Base-by-base conservation (phyloP, 2,888 invertebrate species). In the Julus scanicus region DNA sequence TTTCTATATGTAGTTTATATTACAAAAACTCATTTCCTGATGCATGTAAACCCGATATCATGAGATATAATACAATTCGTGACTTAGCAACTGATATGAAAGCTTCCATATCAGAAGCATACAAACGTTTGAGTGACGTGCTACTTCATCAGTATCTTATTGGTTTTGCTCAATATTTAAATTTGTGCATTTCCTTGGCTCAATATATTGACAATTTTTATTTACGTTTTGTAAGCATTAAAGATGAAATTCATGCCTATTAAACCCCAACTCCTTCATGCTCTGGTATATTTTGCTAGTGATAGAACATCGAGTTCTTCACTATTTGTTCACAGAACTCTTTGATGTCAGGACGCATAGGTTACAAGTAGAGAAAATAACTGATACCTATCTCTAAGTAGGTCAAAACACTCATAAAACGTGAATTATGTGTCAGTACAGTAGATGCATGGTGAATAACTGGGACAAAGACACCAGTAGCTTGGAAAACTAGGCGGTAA, bases 381-480 rank as follows among this genome's bases (percentile, higher is more conserved):
- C 29, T 29, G 29, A 29, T 29, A 29, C n/a, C n/a, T 29, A 29
- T 29, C 29, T 29, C 29, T 29, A 53, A 53, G 53, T 53, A 53
- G 53, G 53, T 53, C 53, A 53, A 53, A 53, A 53, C 13, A 15
- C 53, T 17, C 13, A 63, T 63, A n/a, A 63, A 63, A 44, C 8
- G 6, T 8, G 44, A 44, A 15, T 63, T 29, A 3, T n/a, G 57
- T 17, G 53, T 15, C 53, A 53, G 53, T 53, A 17, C 3, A 53
- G 11, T 53, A 13, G 3, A n/a, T 63, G 57, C 57, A 63, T 6
- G 57, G 57, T 63, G 57, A n/a, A 63, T 63, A 63, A 63, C 57
- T 63, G n/a, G 57, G 57, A 17, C 57, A 63, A 63, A 63, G 57
- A n/a, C 57, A 63, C 57, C 57, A 63, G 57, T n/a, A 63, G n/a